phyloP scores from a whole-genome alignment of 2,113 vertebrate species.

The Sialia sialis region DNA sequence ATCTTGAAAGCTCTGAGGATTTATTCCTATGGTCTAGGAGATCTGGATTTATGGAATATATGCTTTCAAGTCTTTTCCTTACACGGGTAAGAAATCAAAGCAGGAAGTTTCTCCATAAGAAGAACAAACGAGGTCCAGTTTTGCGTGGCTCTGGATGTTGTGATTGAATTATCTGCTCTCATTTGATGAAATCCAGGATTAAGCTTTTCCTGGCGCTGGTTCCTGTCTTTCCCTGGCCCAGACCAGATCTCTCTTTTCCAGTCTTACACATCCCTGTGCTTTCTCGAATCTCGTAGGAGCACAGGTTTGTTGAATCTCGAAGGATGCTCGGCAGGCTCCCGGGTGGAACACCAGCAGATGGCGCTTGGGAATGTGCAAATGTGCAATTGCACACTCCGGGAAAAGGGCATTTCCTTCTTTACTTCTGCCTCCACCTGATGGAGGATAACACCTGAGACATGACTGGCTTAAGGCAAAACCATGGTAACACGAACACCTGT shows the following conservation, averaged over 20 bases:
- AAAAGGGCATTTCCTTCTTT: rapidly evolving
- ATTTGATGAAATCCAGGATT: background rate
- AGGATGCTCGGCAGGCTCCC: background rate
- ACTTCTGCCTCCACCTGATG: rapidly evolving
- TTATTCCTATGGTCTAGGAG: background rate
- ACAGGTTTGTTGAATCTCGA: no score
- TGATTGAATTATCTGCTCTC: background rate
- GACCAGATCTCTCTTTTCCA: background rate
- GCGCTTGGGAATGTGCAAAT: background rate
- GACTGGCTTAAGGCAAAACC: background rate
- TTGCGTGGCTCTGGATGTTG: background rate
- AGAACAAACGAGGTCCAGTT: background rate
- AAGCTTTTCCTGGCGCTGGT: background rate
- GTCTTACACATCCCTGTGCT: rapidly evolving
- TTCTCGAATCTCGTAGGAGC: background rate
- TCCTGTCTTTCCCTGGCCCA: background rate
- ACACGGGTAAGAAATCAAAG: background rate
- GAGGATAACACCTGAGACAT: background rate
- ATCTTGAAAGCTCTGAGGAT: background rate
- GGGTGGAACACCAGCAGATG: background rate
- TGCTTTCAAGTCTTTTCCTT: background rate
- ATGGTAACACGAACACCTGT: background rate
- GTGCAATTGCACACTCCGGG: background rate
- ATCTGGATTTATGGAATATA: background rate
- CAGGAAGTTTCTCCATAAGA: background rate